These are phyloP conservation scores for Pipistrellus pipistrellus DNA, from an alignment of 2,797 vertebrate species.

Conservation along the genomic window DNA sequence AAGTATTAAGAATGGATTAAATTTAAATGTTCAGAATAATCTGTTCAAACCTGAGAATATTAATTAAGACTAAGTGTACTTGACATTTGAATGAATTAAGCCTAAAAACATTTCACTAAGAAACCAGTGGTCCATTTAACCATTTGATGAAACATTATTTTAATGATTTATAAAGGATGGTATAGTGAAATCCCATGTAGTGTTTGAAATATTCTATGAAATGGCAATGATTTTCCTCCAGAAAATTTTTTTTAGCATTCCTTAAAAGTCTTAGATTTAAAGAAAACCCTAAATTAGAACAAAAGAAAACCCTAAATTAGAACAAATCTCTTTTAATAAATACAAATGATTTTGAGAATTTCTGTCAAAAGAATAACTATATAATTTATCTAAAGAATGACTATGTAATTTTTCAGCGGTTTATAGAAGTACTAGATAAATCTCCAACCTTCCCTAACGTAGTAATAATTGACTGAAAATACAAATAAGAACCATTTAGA, in stretches of 20 bases:
- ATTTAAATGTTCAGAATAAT: conserved; percentile 84
- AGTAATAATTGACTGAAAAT: conserved; percentile 29
- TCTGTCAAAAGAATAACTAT: conserved; percentile 58
- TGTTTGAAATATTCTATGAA: conserved; percentile 86
- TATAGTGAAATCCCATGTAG: conserved; percentile 83
- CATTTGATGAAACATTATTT: conserved; percentile 86
- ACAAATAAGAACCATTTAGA: conserved; percentile 40
- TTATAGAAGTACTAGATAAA: conserved; percentile 54
- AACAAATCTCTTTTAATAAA: conserved; percentile 78
- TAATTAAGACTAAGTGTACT: conserved; percentile 85
- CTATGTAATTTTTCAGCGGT: conserved; percentile 40
- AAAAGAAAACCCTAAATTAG: conserved; percentile 81
- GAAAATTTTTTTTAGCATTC: conserved; percentile 82
- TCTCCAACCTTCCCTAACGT: conserved; percentile 43
- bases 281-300: conserved; percentile 82
- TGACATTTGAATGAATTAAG: conserved; percentile 86
- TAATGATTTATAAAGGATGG: conserved; percentile 82
- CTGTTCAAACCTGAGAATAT: conserved; percentile 89
- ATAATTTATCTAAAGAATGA: conserved; percentile 64
- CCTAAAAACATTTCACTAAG: conserved; percentile 87
- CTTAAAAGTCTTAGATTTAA: conserved; percentile 80
- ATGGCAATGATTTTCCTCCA: conserved; percentile 85
- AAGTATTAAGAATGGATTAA: conserved; percentile 87
- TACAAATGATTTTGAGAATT: conserved; percentile 65
- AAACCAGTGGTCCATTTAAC: conserved; percentile 89